Conservation (phyloP, 1,140 invertebrate species). For the Mylabris phalerata region DNA sequence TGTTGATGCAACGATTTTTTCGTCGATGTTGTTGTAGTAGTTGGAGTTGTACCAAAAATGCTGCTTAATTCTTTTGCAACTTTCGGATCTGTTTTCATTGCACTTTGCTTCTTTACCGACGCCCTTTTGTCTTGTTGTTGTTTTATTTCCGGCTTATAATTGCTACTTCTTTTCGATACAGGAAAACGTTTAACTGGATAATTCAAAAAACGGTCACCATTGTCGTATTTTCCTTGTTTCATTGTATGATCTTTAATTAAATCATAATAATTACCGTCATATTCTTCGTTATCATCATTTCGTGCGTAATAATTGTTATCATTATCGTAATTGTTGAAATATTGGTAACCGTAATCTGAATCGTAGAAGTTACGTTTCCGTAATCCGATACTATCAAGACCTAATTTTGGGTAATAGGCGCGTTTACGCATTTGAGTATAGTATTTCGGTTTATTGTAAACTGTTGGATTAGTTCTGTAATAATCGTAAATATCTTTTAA, state of each 20-base stretch:
- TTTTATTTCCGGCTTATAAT: conserved; percentile 29
- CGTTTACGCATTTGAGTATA: conserved; percentile 14
- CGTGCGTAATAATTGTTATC: conserved; percentile 4
- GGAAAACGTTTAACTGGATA: conserved; percentile 50
- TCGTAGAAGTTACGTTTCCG: conserved; percentile 27
- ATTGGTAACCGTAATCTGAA: conserved; percentile 2
- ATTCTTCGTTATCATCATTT: conserved; percentile 14
- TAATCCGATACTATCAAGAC: conserved; percentile 32
- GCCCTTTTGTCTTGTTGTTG: conserved; percentile 35
- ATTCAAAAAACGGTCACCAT: conserved; percentile 7
- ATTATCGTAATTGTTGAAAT: not conserved
- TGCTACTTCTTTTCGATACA: conserved; percentile 55
- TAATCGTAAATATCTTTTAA: conserved; percentile 54
- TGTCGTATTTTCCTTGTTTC: conserved; percentile 12
- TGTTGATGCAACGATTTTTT: conserved; percentile 15
- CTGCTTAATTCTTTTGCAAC: conserved; percentile 49
- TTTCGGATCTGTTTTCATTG: conserved; percentile 40
- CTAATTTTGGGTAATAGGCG: conserved; percentile 30
- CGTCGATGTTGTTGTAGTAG: conserved; percentile 17
- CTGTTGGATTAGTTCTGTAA: conserved; percentile 43
- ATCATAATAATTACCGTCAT: conserved; percentile 9
- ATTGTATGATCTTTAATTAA: conserved; percentile 7
- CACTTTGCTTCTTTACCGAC: conserved; percentile 23
- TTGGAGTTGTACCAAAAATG: conserved; percentile 43
- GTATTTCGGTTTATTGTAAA: conserved; percentile 9